Evolutionary conservation across 2,888 invertebrate genomes (phyloP).

Genomic region (Polydrusus cervinus): DNA sequence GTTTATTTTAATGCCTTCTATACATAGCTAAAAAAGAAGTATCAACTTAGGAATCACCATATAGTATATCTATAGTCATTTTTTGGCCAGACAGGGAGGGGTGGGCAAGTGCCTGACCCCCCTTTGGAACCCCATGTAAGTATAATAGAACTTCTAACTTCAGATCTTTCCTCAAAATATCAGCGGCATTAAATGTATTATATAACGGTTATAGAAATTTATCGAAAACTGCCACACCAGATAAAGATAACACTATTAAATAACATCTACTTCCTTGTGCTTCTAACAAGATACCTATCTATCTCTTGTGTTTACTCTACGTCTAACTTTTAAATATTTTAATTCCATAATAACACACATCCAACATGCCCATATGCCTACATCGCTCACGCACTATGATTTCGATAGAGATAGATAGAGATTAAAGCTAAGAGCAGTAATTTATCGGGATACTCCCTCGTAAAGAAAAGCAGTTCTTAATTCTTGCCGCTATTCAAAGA

Average conservation of each 20-base stretch:
- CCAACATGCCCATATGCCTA: constrained; percentile 33
- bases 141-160: no score
- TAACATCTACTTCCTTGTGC: constrained; percentile 26
- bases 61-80: no score
- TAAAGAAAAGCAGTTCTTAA: constrained; percentile 35
- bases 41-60: no score
- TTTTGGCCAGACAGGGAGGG: no score
- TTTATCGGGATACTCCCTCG: constrained; percentile 42
- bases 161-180: neutral
- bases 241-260: constrained; percentile 1
- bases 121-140: no score
- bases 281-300: constrained; percentile 25
- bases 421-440: constrained; percentile 39
- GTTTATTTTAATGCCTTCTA: no score
- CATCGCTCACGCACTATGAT: constrained; percentile 40
- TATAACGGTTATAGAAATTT: neutral
- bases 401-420: constrained; percentile 34
- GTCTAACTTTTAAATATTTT: constrained; percentile 25
- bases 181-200: neutral
- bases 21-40: no score
- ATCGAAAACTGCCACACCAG: neutral
- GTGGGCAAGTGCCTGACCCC: no score
- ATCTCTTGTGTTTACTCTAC: constrained; percentile 31
- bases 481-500: constrained; percentile 43
- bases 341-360: constrained; percentile 29